A percentile compares a stretch with the other conserved stretches of the same genome.
Evolutionary conservation across 2,797 vertebrate genomes (phyloP).

Genomic region (Tapirus indicus): DNA sequence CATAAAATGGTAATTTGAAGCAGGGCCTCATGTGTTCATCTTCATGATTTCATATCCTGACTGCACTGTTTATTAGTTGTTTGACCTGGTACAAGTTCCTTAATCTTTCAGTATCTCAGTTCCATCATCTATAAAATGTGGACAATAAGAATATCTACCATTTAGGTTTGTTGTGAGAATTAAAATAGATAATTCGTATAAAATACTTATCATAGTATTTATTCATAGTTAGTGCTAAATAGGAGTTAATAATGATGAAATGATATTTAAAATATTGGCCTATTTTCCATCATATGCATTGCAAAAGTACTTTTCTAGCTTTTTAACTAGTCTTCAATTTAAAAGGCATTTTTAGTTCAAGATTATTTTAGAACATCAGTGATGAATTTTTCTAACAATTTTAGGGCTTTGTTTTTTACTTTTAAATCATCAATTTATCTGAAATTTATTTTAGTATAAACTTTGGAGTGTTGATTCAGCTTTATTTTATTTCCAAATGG

Average conservation of each 20-base stretch:
- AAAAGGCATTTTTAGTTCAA: neutral
- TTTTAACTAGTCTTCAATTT: neutral
- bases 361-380: neutral
- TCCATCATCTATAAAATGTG: neutral
- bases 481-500: slow-evolving; percentile 18
- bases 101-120: neutral
- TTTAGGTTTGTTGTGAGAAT: neutral
- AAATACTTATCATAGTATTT: neutral
- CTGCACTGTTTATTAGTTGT: neutral
- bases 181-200: neutral
- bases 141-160: neutral
- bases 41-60: neutral
- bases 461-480: neutral
- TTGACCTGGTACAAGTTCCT: neutral
- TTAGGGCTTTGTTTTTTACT: neutral
- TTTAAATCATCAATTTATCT: slow-evolving; percentile 5
- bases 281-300: neutral
- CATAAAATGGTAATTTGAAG: neutral
- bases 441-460: slow-evolving; percentile 30
- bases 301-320: neutral
- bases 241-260: neutral
- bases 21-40: neutral
- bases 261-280: neutral
- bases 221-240: neutral
- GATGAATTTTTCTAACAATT: neutral